A percentile compares a stretch with the other conserved stretches of the same genome.
These are phyloP conservation scores for Aplysina aerophoba DNA, from an alignment of 37 sponge, comb jelly and placozoan genomes.

Conservation along the genomic window DNA sequence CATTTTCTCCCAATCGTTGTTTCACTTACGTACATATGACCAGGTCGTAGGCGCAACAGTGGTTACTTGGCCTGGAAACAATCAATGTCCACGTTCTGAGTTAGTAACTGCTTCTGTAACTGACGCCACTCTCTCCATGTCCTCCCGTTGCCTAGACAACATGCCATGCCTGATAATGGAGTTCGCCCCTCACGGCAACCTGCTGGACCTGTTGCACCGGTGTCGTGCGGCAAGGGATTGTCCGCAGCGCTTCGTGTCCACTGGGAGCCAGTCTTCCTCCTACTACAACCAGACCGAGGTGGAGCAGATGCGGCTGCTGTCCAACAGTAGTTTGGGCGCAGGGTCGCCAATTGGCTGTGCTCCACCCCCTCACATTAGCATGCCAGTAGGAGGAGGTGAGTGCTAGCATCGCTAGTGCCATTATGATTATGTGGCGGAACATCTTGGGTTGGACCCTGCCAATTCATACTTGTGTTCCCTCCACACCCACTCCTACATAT, in stretches of 20 bases:
- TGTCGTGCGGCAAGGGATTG: constrained; percentile 29
- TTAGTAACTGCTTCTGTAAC: not conserved
- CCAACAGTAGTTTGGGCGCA: not conserved
- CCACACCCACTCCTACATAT: too few species aligned
- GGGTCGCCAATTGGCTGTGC: not conserved
- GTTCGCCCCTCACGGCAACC: constrained; percentile 63
- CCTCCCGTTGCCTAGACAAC: constrained; percentile 11
- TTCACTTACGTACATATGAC: too few species aligned
- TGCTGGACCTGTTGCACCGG: constrained; percentile 47
- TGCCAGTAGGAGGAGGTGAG: too few species aligned
- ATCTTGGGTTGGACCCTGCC: too few species aligned
- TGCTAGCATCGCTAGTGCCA: too few species aligned
- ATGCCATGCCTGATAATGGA: constrained; percentile 63
- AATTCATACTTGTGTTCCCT: too few species aligned
- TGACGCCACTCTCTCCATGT: not conserved
- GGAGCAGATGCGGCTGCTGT: not conserved
- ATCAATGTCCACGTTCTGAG: too few species aligned
- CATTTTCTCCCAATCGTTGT: too few species aligned
- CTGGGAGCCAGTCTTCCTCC: not conserved
- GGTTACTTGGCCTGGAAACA: too few species aligned
- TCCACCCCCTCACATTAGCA: not conserved
- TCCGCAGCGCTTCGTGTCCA: not conserved
- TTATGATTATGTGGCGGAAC: too few species aligned
- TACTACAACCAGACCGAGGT: not conserved
- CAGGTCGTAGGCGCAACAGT: too few species aligned